Base-by-base conservation (phyloP, 1,140 invertebrate genomes). In the Amyelois transitella region DNA sequence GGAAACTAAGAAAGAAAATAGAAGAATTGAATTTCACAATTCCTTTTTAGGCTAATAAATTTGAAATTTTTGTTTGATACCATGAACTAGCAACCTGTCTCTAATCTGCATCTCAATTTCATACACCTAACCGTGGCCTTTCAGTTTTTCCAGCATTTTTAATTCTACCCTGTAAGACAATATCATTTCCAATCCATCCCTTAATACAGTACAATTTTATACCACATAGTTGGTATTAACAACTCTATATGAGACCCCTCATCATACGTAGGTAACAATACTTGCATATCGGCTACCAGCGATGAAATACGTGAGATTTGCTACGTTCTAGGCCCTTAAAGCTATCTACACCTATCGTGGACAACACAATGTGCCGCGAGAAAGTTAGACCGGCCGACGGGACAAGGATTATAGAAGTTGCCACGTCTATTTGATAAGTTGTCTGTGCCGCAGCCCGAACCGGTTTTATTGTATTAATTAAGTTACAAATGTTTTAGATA, bases 271-370 rank as follows among this genome's bases (percentile, higher is more conserved):
- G n/a, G n/a, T 64, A 72, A 72, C 64, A 69, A 66, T 59, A 65
- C 59, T 43, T 53, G 62, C 67, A 66, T 62, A 69, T 64, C 55
- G 50, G 51, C 51, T 54, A 70, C 69, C 53, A 69, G 64, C 64
- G 72, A 79, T 77, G 66, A 76, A 81, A 81, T 81, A 81, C 79
- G 76, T 81, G 76, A 79, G 66, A 81, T 79, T 81, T 68, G 72
- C 66, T 58, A 65, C 58, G 66, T 69, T 68, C 64, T 51, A 56
- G 52, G 48, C 57, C 52, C 64, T 51, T 69, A 67, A 45, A 25
- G 47, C 45, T 55, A 49, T 55, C 54, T 25, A 18, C 32, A 38
- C 28, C 47, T 25, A 28, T 43, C 53, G n/a, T n/a, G 19, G 53
- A 55, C 53, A 55, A 47, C 12, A 55, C 53, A 55, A 55, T 55